Percentiles rank a stretch among this genome's conserved stretches.
Conservation (phyloP, 2,797 vertebrate species). For the Tenualosa thibaudeaui region DNA sequence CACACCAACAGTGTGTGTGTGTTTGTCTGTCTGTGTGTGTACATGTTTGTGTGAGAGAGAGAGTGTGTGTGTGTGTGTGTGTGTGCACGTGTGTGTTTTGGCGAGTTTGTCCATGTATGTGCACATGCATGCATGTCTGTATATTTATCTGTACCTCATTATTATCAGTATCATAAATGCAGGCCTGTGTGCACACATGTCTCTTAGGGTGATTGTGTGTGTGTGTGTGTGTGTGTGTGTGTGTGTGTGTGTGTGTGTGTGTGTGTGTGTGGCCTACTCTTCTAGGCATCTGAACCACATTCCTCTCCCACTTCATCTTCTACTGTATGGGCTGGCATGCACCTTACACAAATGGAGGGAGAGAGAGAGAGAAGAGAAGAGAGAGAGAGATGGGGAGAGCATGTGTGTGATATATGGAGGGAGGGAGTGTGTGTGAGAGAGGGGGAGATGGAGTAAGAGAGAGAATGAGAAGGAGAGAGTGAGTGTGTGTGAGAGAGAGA, state of each 20-base stretch:
- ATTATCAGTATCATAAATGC: too few relatives aligned
- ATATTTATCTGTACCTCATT: too few relatives aligned
- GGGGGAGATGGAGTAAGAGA: too few relatives aligned
- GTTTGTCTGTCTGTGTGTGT: conserved; percentile 18
- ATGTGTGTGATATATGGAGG: not conserved
- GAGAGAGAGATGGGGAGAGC: too few relatives aligned
- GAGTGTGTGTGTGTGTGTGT: conserved; percentile 10
- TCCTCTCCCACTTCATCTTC: conserved; percentile 33
- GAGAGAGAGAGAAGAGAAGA: too few relatives aligned
- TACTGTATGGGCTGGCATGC: conserved; percentile 25
- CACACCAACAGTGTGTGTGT: not conserved
- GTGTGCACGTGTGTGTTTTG: conserved; percentile 28
- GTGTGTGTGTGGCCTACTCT: conserved; percentile 25
- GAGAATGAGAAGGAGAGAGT: too few relatives aligned
- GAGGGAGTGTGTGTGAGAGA: conserved; percentile 40
- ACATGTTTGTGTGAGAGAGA: not conserved
- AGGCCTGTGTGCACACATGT: not conserved
- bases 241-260: conserved; percentile 30
- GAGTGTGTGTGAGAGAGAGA: conserved; percentile 28
- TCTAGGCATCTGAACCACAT: conserved; percentile 40
- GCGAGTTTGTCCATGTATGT: not conserved
- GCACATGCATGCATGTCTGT: too few relatives aligned
- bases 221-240: not conserved
- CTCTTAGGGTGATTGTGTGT: not conserved
- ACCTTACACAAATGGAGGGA: conserved; percentile 33